A percentile compares a stretch with the other conserved stretches of the same genome.
Conservation (phyloP, 2,113 vertebrate genomes). For the Sterrhoptilus dennistouni region DNA sequence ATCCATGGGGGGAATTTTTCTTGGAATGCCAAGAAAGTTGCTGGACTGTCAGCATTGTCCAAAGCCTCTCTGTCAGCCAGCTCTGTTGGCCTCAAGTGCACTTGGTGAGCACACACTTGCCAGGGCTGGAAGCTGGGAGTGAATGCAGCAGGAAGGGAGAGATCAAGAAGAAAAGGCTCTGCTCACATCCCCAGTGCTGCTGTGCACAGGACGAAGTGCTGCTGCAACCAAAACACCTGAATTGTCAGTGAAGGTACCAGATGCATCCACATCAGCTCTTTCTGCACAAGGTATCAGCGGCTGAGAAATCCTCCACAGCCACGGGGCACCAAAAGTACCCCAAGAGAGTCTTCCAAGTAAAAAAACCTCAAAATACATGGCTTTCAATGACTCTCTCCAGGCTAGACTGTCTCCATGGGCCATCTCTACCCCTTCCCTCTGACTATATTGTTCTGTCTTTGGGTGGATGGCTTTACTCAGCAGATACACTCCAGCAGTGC, state of each 20-base stretch:
- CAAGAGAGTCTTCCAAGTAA: not conserved
- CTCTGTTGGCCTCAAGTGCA: not conserved
- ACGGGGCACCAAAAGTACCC: no score
- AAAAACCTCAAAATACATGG: not conserved
- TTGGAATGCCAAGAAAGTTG: not conserved
- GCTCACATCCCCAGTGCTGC: not conserved
- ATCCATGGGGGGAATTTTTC: not conserved
- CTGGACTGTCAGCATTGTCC: not conserved
- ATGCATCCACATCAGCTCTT: not conserved
- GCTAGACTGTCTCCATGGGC: not conserved
- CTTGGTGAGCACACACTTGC: not conserved
- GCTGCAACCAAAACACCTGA: not conserved
- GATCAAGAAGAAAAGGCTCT: not conserved
- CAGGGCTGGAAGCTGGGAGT: not conserved
- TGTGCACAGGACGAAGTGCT: not conserved
- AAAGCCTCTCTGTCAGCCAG: not conserved
- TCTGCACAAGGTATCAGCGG: accelerated
- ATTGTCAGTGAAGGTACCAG: not conserved
- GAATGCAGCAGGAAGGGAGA: not conserved
- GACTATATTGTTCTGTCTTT: not conserved
- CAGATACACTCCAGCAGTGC: not conserved
- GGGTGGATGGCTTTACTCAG: not conserved
- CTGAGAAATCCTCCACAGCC: not conserved
- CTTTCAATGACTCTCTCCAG: not conserved
- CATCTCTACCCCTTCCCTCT: not conserved